These are phyloP conservation scores for Chaetophractus vellerosus DNA, from an alignment of 2,797 vertebrate genomes.

Conservation along the genomic window DNA sequence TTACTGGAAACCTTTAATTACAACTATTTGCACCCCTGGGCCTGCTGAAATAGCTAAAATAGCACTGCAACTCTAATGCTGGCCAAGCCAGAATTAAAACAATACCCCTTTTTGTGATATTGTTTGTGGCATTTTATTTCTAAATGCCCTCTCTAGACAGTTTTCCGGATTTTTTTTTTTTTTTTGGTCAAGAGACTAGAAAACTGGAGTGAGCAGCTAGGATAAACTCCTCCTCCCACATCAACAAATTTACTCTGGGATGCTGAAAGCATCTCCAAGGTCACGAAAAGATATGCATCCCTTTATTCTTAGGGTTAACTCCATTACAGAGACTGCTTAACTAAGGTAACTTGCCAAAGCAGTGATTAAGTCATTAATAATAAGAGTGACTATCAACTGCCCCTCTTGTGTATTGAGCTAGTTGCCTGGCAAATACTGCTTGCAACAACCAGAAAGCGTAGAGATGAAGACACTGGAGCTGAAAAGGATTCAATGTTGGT, in stretches of 20 bases:
- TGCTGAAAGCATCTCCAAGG: constrained; percentile 33
- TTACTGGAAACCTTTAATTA: constrained; percentile 91
- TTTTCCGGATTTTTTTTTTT: not conserved
- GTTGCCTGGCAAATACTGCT: not conserved
- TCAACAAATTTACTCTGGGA: not conserved
- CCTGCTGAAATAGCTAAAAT: constrained; percentile 76
- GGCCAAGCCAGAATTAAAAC: constrained; percentile 81
- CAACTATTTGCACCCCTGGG: constrained; percentile 86
- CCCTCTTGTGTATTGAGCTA: not conserved
- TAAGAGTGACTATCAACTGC: not conserved
- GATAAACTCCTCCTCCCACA: not conserved
- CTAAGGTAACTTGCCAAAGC: constrained; percentile 4
- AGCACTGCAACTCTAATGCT: constrained; percentile 68
- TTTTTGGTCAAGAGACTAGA: not conserved
- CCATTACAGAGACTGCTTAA: not conserved
- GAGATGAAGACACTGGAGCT: not conserved
- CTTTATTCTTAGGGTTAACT: not conserved
- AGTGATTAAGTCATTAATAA: constrained; percentile 51
- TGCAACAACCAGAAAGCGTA: not conserved
- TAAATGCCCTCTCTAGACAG: constrained; percentile 58
- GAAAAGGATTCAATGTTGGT: not conserved
- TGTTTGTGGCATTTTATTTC: constrained; percentile 56
- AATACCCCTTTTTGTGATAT: constrained; percentile 43
- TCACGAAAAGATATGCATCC: not conserved
- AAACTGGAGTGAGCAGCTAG: not conserved